Evolutionary conservation across 1,140 invertebrate genomes (phyloP), one percentile per base, ranked within the genome.

Genomic region (Drosophila albomicans): DNA sequence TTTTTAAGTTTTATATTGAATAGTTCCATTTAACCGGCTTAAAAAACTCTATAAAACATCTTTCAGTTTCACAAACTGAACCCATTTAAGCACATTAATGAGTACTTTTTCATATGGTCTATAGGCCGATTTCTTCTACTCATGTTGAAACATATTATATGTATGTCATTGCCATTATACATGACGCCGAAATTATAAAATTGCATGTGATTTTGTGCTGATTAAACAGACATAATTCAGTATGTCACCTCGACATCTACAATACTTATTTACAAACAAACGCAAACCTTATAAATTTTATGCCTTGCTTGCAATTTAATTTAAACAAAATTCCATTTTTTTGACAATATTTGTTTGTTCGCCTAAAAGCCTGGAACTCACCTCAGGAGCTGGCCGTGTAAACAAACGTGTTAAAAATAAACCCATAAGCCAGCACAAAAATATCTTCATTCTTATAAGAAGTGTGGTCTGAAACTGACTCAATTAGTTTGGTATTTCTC

Each of bases 171-270:
- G 77, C 41, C 84, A 71, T 35, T 43, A 38, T 72, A 41, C 16
- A 41, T 66, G 74, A 48, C 43, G 28, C 41, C 62, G 51, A 74
- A 63, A 62, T 65, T 80, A 69, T 73, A 79, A 68, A 59, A 70
- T 67, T 62, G 45, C 67, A 75, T 58, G 32, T 48, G 52, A 69
- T 73, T 75, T 81, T 84, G 45, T 78, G 84, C 85, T 89, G 85
- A 84, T 64, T 71, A 77, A 84, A 75, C 74, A 88, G 88, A 84
- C 74, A 89, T 72, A 78, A 81, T 63, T 89, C 70, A 84, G 80
- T 84, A 78, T 89, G 84, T 89, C 85, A 88, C 84, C 84, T 84
- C 63, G 68, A 58, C 70, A 72, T 51, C 75, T 66, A 30, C 32
- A 8, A 67, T n/a, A 51, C 20, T 30, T 6, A 58, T 58, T 13